Evolutionary conservation across 2,113 vertebrate species (phyloP).

Genomic region (human): GRCh38 chr3:28390501-28391000

Average conservation of each 20-base stretch:
- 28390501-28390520: background rate
- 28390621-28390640: background rate
- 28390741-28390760: background rate
- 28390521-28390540: background rate
- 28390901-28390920: background rate
- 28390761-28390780: background rate
- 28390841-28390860: conserved; percentile 2
- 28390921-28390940: background rate
- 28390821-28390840: background rate
- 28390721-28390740: background rate
- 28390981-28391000: background rate
- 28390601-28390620: background rate
- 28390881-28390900: background rate
- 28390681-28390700: background rate
- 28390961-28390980: background rate
- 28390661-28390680: background rate
- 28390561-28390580: background rate
- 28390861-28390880: background rate
- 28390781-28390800: conserved; percentile 7
- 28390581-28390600: background rate
- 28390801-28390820: background rate
- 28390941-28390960: background rate
- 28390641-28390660: background rate
- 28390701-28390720: background rate
- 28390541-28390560: background rate